Evolutionary conservation across 2,113 vertebrate genomes (phyloP).

Genomic region (Psephotus haematonotus): DNA sequence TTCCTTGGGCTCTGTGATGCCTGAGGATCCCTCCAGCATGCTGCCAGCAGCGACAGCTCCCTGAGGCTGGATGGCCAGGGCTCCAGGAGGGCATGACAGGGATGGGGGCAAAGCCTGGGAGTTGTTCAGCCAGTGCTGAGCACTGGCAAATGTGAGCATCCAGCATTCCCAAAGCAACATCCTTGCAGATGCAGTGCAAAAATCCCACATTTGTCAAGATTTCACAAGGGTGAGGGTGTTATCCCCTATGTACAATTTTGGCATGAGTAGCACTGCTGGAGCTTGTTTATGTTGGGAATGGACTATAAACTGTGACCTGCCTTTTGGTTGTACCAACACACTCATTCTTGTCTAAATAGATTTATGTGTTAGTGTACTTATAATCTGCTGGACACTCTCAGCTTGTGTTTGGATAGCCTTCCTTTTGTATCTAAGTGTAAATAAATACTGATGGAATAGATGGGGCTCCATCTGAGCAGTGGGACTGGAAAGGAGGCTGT

Average conservation of each 20-base stretch:
- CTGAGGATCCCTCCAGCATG: not conserved
- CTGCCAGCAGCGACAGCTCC: not conserved
- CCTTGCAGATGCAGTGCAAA: not conserved
- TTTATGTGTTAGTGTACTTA: not conserved
- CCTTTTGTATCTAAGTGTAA: constrained; percentile 6
- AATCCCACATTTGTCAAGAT: not conserved
- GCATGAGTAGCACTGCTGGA: not conserved
- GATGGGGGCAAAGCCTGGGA: rapidly evolving
- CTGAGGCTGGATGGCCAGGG: not conserved
- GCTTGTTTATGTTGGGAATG: not conserved
- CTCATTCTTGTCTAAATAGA: not conserved
- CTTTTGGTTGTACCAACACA: not conserved
- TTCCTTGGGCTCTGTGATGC: not conserved
- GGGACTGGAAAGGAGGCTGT: not conserved
- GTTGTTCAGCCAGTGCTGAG: not conserved
- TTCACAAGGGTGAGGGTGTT: not conserved
- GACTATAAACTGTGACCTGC: not conserved
- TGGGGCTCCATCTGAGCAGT: not conserved
- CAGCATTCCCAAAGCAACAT: not conserved
- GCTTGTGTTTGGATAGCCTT: constrained; percentile 14
- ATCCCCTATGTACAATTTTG: not conserved
- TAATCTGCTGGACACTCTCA: not conserved
- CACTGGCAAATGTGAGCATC: not conserved
- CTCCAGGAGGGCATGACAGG: not conserved
- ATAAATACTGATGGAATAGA: not conserved